Percentiles rank a stretch among this genome's conserved stretches.
phyloP scores from a whole-genome alignment of 2,113 vertebrate genomes.

The Periophthalmodon schlosseri region DNA sequence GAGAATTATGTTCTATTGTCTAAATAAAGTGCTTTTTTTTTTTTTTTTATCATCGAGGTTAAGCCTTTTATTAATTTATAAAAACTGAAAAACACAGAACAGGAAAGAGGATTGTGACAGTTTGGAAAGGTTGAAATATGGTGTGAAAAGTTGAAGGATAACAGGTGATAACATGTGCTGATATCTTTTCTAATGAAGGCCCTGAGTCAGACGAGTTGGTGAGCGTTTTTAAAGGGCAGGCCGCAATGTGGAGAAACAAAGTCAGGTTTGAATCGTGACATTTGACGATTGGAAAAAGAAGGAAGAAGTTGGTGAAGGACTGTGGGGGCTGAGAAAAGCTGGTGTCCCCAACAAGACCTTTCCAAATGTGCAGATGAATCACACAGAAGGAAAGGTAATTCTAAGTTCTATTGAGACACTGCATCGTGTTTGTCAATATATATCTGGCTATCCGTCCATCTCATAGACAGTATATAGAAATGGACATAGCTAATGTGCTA shows the following conservation, averaged over 20 bases:
- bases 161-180: constrained; percentile 66
- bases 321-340: constrained; percentile 3
- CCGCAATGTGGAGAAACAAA: constrained; percentile 35
- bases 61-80: too few species aligned
- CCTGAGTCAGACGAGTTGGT: constrained; percentile 21
- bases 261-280: constrained; percentile 43
- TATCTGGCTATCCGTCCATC: not conserved
- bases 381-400: not conserved
- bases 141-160: constrained; percentile 27
- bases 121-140: constrained; percentile 60
- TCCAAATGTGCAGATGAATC: constrained; percentile 12
- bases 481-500: too few species aligned
- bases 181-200: constrained; percentile 55
- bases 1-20: too few species aligned
- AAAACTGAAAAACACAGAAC: not conserved
- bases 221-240: constrained; percentile 57
- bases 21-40: too few species aligned
- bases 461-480: not conserved
- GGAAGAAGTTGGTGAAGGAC: not conserved
- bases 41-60: too few species aligned
- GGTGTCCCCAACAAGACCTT: constrained; percentile 9
- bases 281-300: constrained; percentile 45
- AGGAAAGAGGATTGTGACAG: constrained; percentile 29
- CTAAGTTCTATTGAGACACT: not conserved
- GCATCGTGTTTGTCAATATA: too few species aligned